These are phyloP conservation scores for Nomada fucata DNA, from an alignment of 2,888 invertebrate species.

Conservation along the genomic window DNA sequence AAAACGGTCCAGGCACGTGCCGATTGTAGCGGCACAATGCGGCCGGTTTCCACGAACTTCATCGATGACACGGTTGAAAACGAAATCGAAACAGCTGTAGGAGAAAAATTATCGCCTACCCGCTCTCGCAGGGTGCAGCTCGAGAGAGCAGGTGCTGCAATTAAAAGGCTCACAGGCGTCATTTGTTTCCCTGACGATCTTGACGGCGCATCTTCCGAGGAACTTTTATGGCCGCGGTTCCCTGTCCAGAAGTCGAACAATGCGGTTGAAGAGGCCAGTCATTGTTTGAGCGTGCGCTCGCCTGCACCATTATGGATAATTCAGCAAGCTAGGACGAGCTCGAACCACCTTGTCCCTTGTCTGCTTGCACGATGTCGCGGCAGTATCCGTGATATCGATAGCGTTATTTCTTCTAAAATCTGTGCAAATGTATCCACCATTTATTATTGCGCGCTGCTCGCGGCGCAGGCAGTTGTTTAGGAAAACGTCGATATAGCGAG, in stretches of 20 bases:
- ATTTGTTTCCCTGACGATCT: constrained; percentile 78
- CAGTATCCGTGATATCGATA: constrained; percentile 62
- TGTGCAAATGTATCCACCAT: constrained; percentile 36
- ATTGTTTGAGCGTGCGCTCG: constrained; percentile 58
- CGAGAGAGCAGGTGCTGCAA: constrained; percentile 78
- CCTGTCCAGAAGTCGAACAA: constrained; percentile 46
- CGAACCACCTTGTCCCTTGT: constrained; percentile 16
- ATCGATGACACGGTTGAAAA: constrained; percentile 65
- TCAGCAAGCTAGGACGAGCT: constrained; percentile 42
- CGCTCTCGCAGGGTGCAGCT: constrained; percentile 62
- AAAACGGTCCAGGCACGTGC: neutral
- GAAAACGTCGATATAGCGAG: constrained; percentile 60
- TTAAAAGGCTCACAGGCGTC: constrained; percentile 78
- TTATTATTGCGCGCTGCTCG: constrained; percentile 48
- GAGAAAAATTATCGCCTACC: constrained; percentile 72
- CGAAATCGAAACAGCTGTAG: constrained; percentile 75
- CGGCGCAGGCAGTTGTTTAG: constrained; percentile 63
- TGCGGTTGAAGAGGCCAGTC: constrained; percentile 34
- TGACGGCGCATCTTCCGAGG: constrained; percentile 71
- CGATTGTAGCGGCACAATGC: constrained; percentile 1
- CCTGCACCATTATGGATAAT: constrained; percentile 60
- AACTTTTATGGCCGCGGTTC: constrained; percentile 77
- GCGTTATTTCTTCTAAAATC: constrained; percentile 62
- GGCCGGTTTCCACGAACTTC: constrained; percentile 27
- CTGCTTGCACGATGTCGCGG: constrained; percentile 49